Evolutionary conservation across 2,888 invertebrate genomes (phyloP).

Genomic region (Eretmocerus hayati): DNA sequence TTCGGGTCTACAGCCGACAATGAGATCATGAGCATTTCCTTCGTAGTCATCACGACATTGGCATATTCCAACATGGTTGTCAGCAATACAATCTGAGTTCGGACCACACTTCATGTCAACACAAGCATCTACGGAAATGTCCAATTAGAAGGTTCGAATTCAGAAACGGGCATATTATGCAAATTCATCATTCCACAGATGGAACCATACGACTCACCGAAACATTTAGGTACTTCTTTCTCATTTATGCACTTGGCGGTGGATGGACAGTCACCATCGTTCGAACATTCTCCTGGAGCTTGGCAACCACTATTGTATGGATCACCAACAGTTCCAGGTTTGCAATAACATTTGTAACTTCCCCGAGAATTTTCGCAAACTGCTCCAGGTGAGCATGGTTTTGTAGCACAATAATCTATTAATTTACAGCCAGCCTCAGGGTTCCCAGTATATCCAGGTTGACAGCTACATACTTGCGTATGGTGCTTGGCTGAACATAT

Average conservation of each 20-base stretch:
- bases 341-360: conserved; percentile 73
- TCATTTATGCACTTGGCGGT: conserved; percentile 69
- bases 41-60: conserved; percentile 71
- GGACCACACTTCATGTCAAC: conserved; percentile 70
- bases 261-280: conserved; percentile 72
- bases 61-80: conserved; percentile 70
- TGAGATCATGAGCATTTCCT: conserved; percentile 66
- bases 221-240: conserved; percentile 71
- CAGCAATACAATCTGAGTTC: conserved; percentile 75
- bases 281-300: conserved; percentile 72
- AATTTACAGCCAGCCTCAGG: conserved; percentile 63
- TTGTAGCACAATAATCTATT: conserved; percentile 71
- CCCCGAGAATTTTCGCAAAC: conserved; percentile 74
- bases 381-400: conserved; percentile 75
- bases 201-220: conserved; percentile 52
- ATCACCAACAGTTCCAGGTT: conserved; percentile 73
- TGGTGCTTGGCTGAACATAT: conserved; percentile 80
- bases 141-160: background rate
- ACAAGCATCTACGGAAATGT: conserved; percentile 61
- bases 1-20: conserved; percentile 67
- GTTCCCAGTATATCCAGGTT: conserved; percentile 81
- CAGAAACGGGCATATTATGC: no score
- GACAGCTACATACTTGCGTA: conserved; percentile 68
- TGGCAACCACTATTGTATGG: conserved; percentile 78
- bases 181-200: no score